Percentiles rank a stretch among this genome's conserved stretches.
Evolutionary conservation across 2,113 vertebrate species (phyloP).

Genomic region (Grallaria varia): DNA sequence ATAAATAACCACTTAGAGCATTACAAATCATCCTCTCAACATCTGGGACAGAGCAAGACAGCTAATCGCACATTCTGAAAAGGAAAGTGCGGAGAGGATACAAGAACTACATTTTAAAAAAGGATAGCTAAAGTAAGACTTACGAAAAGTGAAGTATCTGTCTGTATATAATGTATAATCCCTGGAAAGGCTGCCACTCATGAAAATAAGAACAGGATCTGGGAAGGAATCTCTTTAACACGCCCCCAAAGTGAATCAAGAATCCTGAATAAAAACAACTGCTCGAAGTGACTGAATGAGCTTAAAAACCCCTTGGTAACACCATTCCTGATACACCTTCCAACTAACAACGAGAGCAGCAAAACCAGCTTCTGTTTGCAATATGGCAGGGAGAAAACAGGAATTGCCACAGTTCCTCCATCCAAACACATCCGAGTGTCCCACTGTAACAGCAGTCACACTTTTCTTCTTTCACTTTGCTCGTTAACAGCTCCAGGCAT

Average conservation of each 20-base stretch:
- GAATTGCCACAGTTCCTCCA: background rate
- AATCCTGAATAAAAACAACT: background rate
- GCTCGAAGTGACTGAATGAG: background rate
- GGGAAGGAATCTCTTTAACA: background rate
- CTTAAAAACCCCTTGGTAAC: background rate
- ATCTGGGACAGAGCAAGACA: background rate
- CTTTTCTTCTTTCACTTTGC: background rate
- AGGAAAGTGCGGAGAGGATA: background rate
- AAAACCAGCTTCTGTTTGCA: background rate
- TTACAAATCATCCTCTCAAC: background rate
- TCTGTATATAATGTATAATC: background rate
- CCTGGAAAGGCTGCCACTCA: background rate
- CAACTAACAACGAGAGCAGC: background rate
- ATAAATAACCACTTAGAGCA: background rate
- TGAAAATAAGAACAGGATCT: background rate
- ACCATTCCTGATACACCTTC: background rate
- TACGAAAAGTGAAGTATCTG: background rate
- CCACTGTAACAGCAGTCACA: background rate
- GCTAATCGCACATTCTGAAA: background rate
- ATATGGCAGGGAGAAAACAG: background rate
- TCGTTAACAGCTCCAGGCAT: background rate
- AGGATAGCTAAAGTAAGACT: background rate
- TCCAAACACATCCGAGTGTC: background rate
- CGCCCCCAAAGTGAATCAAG: background rate
- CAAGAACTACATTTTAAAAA: background rate